A percentile compares a stretch with the other conserved stretches of the same genome.
phyloP scores from a whole-genome alignment of 2,888 invertebrate species.

The Podabrus alpinus region DNA sequence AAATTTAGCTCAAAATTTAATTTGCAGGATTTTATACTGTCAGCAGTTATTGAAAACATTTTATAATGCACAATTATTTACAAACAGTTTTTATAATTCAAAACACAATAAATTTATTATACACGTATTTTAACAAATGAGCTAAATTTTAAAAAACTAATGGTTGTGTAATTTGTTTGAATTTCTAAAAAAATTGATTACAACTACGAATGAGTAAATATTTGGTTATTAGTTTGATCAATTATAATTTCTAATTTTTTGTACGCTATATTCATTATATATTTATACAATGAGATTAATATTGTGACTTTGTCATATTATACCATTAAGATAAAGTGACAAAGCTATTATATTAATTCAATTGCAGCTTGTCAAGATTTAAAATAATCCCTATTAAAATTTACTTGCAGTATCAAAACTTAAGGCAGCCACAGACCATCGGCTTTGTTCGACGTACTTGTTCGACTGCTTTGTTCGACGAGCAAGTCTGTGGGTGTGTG shows the following conservation, averaged over 20 bases:
- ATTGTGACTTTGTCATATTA: no score
- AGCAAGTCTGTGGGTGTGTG: no score
- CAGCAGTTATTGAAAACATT: neutral
- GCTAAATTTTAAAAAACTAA: neutral
- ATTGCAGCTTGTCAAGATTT: neutral
- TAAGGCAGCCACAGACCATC: no score
- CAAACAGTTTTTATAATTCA: neutral
- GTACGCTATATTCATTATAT: no score
- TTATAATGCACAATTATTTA: neutral
- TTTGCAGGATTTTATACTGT: neutral
- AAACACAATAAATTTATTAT: neutral
- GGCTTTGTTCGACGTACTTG: no score
- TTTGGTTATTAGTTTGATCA: no score
- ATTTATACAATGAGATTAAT: no score
- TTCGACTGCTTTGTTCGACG: no score
- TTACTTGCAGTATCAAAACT: neutral
- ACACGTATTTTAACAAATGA: neutral
- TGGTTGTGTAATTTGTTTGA: neutral
- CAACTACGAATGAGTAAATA: no score
- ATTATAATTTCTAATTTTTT: no score
- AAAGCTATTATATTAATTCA: no score
- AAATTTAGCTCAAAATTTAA: neutral
- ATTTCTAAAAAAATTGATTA: neutral
- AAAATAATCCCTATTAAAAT: neutral
- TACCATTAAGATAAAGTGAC: neutral